These are phyloP conservation scores for Peromyscus aztecus DNA, from an alignment of 2,797 vertebrate genomes.

Conservation along the genomic window DNA sequence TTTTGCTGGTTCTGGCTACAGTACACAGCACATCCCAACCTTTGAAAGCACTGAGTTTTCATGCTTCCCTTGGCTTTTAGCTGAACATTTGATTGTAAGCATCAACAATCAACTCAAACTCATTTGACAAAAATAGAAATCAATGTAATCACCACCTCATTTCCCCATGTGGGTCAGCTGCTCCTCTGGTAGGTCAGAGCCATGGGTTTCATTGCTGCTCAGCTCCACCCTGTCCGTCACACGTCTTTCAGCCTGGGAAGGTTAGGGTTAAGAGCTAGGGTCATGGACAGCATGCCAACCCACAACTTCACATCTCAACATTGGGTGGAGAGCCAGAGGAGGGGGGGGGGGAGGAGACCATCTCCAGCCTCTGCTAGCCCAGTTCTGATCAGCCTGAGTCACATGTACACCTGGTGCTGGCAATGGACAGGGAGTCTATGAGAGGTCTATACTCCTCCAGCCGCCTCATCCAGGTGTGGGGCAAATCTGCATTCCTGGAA, in stretches of 20 bases:
- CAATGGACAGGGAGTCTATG: neutral
- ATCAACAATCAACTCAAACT: neutral
- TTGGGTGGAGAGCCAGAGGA: neutral
- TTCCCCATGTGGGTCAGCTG: neutral
- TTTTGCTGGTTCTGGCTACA: neutral
- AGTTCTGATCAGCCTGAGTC: neutral
- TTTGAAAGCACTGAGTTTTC: neutral
- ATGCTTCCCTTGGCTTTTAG: neutral
- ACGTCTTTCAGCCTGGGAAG: accelerated
- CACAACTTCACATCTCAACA: neutral
- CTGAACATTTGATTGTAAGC: neutral
- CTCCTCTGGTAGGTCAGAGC: neutral
- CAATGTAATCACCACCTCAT: neutral
- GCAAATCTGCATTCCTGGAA: neutral
- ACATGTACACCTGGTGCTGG: neutral
- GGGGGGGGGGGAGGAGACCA: neutral
- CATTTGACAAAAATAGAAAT: neutral
- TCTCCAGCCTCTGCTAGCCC: neutral
- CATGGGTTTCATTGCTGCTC: neutral
- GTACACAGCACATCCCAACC: accelerated
- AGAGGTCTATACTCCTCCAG: no score
- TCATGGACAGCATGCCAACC: accelerated
- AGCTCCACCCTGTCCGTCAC: neutral
- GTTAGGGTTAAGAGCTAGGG: neutral
- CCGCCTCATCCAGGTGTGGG: neutral